phyloP scores from a whole-genome alignment of 1,140 invertebrate species.

The Calephelis virginiensis region DNA sequence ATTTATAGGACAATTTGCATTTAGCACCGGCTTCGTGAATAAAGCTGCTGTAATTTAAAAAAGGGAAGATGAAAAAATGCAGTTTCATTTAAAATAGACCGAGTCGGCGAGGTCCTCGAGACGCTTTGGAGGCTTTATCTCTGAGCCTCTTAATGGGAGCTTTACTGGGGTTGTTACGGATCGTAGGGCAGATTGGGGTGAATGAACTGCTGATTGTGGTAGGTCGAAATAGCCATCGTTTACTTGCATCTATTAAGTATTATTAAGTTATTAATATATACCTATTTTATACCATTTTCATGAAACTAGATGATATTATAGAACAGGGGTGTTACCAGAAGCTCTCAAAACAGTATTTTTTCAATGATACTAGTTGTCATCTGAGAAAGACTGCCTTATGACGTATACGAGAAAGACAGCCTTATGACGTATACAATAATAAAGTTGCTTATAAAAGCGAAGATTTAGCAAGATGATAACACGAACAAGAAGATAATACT shows the following conservation, averaged over 20 bases:
- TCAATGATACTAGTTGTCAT: too few species aligned
- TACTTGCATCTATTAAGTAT: neutral
- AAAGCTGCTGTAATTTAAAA: slow-evolving; percentile 38
- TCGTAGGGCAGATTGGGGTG: slow-evolving; percentile 40
- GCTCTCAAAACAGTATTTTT: too few species aligned
- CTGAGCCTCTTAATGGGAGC: slow-evolving; percentile 41
- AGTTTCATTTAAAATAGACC: slow-evolving; percentile 46
- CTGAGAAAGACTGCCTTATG: too few species aligned
- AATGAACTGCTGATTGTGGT: slow-evolving; percentile 47
- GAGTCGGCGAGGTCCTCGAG: slow-evolving; percentile 37
- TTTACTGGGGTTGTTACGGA: slow-evolving; percentile 39
- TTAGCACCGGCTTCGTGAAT: slow-evolving; percentile 24
- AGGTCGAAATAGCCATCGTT: slow-evolving; percentile 32
- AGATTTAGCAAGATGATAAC: too few species aligned
- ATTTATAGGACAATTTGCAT: slow-evolving; percentile 24
- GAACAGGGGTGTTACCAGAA: too few species aligned
- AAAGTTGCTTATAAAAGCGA: too few species aligned
- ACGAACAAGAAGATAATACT: too few species aligned
- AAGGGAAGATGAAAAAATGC: slow-evolving; percentile 54
- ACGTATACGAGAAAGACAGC: too few species aligned
- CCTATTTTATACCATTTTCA: too few species aligned
- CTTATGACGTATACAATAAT: too few species aligned
- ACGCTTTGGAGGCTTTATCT: slow-evolving; percentile 56
- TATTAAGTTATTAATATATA: too few species aligned
- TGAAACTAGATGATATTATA: too few species aligned